phyloP scores from a whole-genome alignment of 2,888 invertebrate genomes.

The Lepeophtheirus nordmannii region DNA sequence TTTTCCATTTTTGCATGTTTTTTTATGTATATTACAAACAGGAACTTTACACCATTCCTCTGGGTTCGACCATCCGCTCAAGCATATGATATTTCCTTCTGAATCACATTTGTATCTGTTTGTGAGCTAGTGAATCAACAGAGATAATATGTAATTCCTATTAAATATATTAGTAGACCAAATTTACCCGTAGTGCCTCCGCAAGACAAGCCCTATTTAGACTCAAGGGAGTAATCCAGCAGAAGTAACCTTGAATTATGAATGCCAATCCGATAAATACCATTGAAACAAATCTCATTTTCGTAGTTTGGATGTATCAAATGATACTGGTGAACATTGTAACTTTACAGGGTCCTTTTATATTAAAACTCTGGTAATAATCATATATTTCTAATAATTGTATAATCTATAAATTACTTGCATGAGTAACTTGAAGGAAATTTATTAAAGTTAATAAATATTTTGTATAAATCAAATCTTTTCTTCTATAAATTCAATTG shows the following conservation, averaged over 20 bases:
- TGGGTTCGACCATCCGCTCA: neutral
- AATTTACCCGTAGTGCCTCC: neutral
- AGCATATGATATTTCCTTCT: neutral
- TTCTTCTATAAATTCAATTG: no score
- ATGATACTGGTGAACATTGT: no score
- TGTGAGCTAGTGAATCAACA: neutral
- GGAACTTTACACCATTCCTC: neutral
- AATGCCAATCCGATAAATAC: neutral
- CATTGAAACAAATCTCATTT: neutral
- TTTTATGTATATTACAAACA: neutral
- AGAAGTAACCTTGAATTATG: neutral
- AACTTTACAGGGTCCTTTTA: no score
- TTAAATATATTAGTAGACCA: neutral
- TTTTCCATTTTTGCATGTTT: neutral
- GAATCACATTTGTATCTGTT: neutral
- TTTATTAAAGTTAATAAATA: no score
- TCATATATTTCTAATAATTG: no score
- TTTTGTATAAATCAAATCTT: no score
- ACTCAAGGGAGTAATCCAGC: neutral
- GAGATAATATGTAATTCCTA: neutral
- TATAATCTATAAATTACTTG: no score
- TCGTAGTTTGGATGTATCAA: no score
- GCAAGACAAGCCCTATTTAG: neutral
- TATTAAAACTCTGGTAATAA: no score
- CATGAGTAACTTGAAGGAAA: no score